phyloP scores from a whole-genome alignment of 2,113 vertebrate genomes.

The Callospermophilus lateralis region DNA sequence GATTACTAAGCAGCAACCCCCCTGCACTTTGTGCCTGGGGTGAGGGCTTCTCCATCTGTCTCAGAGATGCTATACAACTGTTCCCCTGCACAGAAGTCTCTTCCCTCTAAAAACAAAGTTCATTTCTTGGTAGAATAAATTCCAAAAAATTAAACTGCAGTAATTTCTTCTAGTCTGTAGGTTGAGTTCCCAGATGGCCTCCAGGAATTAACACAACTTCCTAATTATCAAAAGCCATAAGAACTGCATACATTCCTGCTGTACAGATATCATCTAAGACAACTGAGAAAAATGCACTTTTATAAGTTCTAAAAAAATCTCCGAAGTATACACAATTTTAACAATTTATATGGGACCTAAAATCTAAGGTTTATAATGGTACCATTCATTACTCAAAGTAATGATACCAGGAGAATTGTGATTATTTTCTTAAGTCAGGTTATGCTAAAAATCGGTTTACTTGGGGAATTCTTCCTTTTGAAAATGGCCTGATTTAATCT shows the following conservation, averaged over 20 bases:
- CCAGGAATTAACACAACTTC: not conserved
- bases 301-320: not conserved
- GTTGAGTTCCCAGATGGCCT: not conserved
- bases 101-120: not conserved
- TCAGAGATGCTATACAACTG: not conserved
- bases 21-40: not conserved
- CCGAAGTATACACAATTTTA: not conserved
- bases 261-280: not conserved
- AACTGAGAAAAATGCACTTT: not conserved
- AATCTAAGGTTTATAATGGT: not conserved
- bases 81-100: not conserved
- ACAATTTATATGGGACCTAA: not conserved
- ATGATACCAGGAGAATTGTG: not conserved
- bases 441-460: not conserved
- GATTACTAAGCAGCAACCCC: not conserved
- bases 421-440: not conserved
- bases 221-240: not conserved
- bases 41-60: not conserved
- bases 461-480: not conserved
- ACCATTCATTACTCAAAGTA: not conserved
- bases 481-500: constrained; percentile 7
- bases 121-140: constrained; percentile 12
- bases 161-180: not conserved
- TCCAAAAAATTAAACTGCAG: constrained; percentile 24
- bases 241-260: not conserved